Evolutionary conservation across 2,888 invertebrate genomes (phyloP), one percentile per base, ranked within the genome.

Genomic region (Trichopria drosophilae): DNA sequence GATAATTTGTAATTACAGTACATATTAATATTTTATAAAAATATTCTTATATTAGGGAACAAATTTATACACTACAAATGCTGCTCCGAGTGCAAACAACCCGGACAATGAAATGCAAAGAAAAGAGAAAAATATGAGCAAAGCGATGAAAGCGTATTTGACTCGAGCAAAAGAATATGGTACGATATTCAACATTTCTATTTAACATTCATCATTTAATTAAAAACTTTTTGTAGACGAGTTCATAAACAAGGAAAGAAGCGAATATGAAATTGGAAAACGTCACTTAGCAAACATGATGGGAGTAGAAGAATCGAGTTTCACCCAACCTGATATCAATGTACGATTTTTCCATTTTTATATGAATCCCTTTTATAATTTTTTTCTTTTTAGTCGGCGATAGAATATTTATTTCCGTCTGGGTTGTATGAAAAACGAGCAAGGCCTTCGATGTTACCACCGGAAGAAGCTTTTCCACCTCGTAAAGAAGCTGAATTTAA

Each of bases 241-340:
- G 55, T 92, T 94, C 68, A 90, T 96, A 83, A 82, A 85, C 65
- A 82, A 83, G 56, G 86, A 93, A 75, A 80, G 81, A 40, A 75
- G 82, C 9, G 91, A 95, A 66, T 99, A 85, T 75, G 86, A 91
- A 73, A 86, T 94, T 66, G 99, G 99, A 12, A 93, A 90, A 73
- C 81, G 96, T 23, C 96, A 99, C 79, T 82, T 99, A 57, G 98
- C 99, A 0, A 97, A 96, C 74, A 99, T 99, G 85, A 99, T 99
- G 98, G 97, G 97, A 1, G 86, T 87, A 75, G 89, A 97, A 79
- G 87, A 90, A 0, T 90, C 93, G 66, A 85, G 82, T 1, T 92
- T 98, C 71, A 88, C 89, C 0, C 91, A 96, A 71, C 82, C 85
- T 45, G 91, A 95, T 72, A 82, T 97, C 22, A 85, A 94, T 77